Evolutionary conservation across 2,797 vertebrate genomes (phyloP).

Genomic region (Astyanax mexicanus): DNA sequence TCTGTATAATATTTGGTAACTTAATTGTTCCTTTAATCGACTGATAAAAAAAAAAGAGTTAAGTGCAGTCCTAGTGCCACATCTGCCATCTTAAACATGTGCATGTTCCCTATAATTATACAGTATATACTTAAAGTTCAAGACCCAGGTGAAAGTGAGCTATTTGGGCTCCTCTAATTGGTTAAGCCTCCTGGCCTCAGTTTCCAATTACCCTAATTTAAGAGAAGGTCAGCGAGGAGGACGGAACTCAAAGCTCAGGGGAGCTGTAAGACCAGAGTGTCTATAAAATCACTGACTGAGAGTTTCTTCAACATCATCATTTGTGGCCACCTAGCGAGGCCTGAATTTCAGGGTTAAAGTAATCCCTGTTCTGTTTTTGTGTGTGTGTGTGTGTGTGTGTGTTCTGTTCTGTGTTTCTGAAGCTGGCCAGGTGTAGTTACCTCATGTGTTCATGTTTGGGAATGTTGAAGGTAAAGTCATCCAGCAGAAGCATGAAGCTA

Average conservation of each 20-base stretch:
- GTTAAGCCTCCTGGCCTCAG: conserved; percentile 18
- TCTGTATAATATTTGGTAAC: no score
- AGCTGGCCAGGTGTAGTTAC: conserved; percentile 63
- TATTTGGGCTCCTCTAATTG: background rate
- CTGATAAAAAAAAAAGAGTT: no score
- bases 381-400: conserved; percentile 56
- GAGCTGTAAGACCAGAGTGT: conserved; percentile 1
- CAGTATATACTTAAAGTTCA: conserved; percentile 5
- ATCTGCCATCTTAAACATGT: no score
- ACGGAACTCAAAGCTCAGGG: background rate
- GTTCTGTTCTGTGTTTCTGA: conserved; percentile 59
- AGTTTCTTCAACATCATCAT: conserved; percentile 10
- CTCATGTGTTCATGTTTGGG: conserved; percentile 67
- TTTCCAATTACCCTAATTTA: conserved; percentile 41
- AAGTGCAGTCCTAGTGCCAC: no score
- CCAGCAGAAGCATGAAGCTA: conserved; percentile 46
- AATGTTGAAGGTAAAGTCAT: conserved; percentile 70
- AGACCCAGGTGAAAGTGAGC: background rate
- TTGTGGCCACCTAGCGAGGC: background rate
- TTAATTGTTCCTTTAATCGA: no score
- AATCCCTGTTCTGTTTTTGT: conserved; percentile 53
- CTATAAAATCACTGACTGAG: background rate
- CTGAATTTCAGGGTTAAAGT: conserved; percentile 33
- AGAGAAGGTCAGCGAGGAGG: conserved; percentile 22
- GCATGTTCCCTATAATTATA: background rate